These are phyloP conservation scores for Reinhardtius hippoglossoides DNA, from an alignment of 2,113 vertebrate species.

Conservation along the genomic window DNA sequence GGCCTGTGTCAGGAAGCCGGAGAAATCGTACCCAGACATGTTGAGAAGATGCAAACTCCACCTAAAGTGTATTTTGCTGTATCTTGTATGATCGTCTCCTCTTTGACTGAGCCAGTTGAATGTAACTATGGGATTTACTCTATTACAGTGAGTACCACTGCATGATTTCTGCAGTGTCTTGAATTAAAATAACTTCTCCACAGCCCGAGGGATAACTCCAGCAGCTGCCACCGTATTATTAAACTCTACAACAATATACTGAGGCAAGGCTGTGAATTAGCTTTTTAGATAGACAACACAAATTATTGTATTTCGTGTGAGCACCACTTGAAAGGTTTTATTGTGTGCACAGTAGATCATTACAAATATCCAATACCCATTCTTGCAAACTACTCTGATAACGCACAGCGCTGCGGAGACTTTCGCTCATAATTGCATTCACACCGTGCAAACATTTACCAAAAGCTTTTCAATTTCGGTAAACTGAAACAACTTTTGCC, in stretches of 20 bases:
- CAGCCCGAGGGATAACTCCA: constrained; percentile 25
- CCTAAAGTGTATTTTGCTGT: too few species aligned
- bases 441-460: constrained; percentile 15
- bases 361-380: constrained; percentile 56
- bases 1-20: too few species aligned
- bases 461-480: constrained; percentile 24
- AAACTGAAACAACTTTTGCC: constrained; percentile 19
- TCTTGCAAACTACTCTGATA: constrained; percentile 31
- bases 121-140: background rate
- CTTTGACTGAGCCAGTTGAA: background rate
- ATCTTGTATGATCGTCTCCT: background rate
- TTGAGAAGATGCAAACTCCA: too few species aligned
- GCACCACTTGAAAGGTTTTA: constrained; percentile 42
- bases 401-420: constrained; percentile 12
- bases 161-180: background rate
- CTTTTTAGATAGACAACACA: constrained; percentile 28
- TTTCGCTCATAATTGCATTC: constrained; percentile 5
- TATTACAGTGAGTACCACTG: background rate
- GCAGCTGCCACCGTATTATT: constrained; percentile 27
- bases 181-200: constrained; percentile 11
- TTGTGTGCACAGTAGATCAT: constrained; percentile 44
- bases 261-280: constrained; percentile 29
- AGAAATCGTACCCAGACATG: too few species aligned
- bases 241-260: constrained; percentile 18
- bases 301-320: constrained; percentile 45